A percentile compares a stretch with the other conserved stretches of the same genome.
phyloP scores from a whole-genome alignment of 2,797 vertebrate species.

The Oryzias dopingdopingensis region DNA sequence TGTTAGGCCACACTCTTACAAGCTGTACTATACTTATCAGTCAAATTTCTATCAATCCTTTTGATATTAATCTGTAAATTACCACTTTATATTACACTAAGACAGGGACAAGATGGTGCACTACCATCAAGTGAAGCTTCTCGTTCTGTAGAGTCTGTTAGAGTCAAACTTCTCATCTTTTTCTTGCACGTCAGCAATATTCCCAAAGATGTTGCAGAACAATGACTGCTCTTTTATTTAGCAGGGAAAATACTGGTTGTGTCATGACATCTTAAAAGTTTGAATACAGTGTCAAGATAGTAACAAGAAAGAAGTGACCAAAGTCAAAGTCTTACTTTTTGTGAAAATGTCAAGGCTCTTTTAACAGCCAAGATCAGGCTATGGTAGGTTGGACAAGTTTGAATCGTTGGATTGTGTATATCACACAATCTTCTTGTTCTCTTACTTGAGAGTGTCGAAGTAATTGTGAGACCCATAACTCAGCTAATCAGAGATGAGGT shows the following conservation, averaged over 20 bases:
- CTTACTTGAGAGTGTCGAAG: neutral
- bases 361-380: conserved; percentile 12
- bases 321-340: conserved; percentile 26
- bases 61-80: neutral
- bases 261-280: conserved; percentile 52
- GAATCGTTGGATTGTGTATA: neutral
- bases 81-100: neutral
- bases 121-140: neutral
- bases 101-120: neutral
- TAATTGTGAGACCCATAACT: too few species aligned
- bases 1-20: conserved; percentile 3
- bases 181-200: conserved; percentile 55
- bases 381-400: neutral
- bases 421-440: neutral
- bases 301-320: conserved; percentile 46
- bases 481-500: too few species aligned
- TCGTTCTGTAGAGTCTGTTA: neutral
- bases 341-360: conserved; percentile 16
- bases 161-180: conserved; percentile 35
- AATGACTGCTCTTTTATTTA: conserved; percentile 51
- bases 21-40: neutral
- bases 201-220: conserved; percentile 36
- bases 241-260: conserved; percentile 41
- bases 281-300: conserved; percentile 36
- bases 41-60: conserved; percentile 2